Evolutionary conservation across 2,113 vertebrate species (phyloP).

Genomic region (Sander vitreus): DNA sequence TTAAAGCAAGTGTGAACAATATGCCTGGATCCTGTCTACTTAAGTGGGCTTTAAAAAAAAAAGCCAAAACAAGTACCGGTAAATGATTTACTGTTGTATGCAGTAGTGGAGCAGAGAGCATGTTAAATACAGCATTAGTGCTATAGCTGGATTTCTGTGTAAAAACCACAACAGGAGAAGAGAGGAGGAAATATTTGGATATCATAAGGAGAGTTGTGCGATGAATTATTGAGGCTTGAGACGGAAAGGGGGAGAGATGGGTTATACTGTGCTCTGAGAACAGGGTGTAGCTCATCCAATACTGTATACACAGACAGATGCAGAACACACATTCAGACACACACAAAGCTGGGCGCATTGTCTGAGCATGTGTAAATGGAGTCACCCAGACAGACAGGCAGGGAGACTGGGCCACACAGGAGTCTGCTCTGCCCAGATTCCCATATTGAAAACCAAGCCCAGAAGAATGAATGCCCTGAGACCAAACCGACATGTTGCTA

Average conservation of each 20-base stretch:
- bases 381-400: slow-evolving; percentile 62
- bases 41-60: background rate
- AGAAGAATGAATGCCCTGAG: slow-evolving; percentile 49
- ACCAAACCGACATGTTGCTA: slow-evolving; percentile 50
- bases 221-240: slow-evolving; percentile 79
- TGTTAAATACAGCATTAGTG: background rate
- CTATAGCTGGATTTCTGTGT: slow-evolving; percentile 11
- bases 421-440: slow-evolving; percentile 58
- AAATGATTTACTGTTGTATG: background rate
- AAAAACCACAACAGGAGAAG: slow-evolving; percentile 9
- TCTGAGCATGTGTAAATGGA: slow-evolving; percentile 63
- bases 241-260: slow-evolving; percentile 18
- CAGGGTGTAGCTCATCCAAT: slow-evolving; percentile 53
- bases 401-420: slow-evolving; percentile 68
- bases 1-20: background rate
- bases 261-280: slow-evolving; percentile 61
- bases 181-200: slow-evolving; percentile 59
- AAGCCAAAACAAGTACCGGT: background rate
- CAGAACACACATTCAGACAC: slow-evolving; percentile 52
- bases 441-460: slow-evolving; percentile 50
- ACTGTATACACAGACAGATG: slow-evolving; percentile 40
- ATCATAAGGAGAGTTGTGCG: slow-evolving; percentile 60
- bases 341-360: slow-evolving; percentile 33
- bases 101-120: background rate
- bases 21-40: background rate